These are phyloP conservation scores for Ictidomys tridecemlineatus DNA, from an alignment of 2,113 vertebrate genomes.

Conservation along the genomic window DNA sequence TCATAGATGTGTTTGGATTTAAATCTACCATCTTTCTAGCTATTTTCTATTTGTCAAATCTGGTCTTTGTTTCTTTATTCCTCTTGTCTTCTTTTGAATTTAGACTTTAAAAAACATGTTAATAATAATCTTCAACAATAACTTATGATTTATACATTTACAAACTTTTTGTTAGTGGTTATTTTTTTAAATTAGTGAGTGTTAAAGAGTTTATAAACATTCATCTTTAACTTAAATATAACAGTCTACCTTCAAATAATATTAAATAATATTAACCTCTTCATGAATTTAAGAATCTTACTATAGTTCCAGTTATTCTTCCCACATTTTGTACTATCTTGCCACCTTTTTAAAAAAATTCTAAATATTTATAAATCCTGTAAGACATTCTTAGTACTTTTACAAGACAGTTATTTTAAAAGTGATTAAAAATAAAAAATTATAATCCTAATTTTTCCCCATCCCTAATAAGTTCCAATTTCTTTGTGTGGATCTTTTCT, in stretches of 20 bases:
- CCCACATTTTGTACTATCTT: neutral
- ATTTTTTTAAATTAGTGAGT: neutral
- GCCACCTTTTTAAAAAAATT: neutral
- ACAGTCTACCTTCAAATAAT: neutral
- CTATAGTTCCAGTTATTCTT: neutral
- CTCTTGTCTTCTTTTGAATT: neutral
- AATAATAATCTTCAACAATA: neutral
- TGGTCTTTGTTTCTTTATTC: neutral
- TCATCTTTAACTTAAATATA: neutral
- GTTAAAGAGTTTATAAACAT: neutral
- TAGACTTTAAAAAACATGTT: neutral
- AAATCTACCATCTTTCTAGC: neutral
- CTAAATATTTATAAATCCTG: neutral
- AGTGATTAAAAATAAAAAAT: neutral
- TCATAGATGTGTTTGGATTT: neutral
- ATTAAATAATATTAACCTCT: neutral
- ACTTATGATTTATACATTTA: neutral
- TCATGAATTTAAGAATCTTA: neutral
- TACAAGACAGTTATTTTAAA: neutral
- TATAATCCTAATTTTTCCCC: neutral
- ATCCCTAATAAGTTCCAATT: neutral
- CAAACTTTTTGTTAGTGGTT: neutral
- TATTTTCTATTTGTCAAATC: neutral
- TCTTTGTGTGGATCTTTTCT: neutral
- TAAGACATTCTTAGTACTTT: neutral